phyloP scores from a whole-genome alignment of 2,113 vertebrate genomes.

The Crotalus viridis region DNA sequence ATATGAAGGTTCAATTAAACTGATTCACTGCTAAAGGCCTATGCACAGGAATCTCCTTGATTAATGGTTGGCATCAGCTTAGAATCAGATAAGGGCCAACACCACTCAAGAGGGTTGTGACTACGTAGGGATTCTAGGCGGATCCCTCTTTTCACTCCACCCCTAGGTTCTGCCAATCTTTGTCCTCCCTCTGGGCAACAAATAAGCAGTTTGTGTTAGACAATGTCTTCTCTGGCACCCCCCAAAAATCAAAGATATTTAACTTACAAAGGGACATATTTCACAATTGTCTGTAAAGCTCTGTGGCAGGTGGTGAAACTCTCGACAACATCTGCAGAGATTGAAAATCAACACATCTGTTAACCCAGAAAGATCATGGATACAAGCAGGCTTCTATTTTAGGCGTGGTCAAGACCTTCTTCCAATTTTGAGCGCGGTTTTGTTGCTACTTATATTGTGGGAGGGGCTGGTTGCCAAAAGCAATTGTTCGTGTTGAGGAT shows the following conservation, averaged over 20 bases:
- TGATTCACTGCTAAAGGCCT: too few relatives aligned
- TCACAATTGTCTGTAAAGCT: conserved; percentile 86
- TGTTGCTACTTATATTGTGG: background rate
- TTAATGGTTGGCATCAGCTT: too few relatives aligned
- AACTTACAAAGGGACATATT: conserved; percentile 97
- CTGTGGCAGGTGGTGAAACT: conserved; percentile 88
- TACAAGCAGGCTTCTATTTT: background rate
- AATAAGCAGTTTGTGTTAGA: background rate
- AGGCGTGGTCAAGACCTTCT: background rate
- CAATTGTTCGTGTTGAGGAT: too few relatives aligned
- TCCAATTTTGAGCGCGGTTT: background rate
- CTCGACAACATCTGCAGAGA: conserved; percentile 77
- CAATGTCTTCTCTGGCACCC: too few relatives aligned
- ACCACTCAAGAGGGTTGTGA: too few relatives aligned
- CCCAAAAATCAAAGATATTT: background rate
- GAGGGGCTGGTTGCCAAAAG: too few relatives aligned
- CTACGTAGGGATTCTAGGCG: too few relatives aligned
- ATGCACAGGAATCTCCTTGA: too few relatives aligned
- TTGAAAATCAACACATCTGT: background rate
- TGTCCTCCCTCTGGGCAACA: background rate
- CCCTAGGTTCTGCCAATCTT: too few relatives aligned
- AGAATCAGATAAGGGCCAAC: too few relatives aligned
- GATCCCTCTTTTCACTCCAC: too few relatives aligned
- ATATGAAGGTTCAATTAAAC: too few relatives aligned
- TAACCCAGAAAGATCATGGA: background rate